A percentile compares a stretch with the other conserved stretches of the same genome.
phyloP scores from a whole-genome alignment of 2,888 invertebrate species.

The Norana najaformis region DNA sequence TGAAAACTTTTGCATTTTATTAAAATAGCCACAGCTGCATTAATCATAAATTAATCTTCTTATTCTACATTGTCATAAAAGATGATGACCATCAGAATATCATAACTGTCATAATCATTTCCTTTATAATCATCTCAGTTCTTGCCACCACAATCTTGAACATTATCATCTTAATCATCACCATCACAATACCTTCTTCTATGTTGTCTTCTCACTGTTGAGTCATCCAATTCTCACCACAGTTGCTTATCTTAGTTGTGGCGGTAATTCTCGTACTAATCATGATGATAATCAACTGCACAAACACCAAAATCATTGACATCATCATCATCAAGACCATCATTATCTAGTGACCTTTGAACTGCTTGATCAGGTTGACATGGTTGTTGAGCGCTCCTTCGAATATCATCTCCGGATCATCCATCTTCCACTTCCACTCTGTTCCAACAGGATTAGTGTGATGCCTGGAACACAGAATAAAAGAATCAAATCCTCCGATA shows the following conservation, averaged over 20 bases:
- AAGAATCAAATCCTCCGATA: not conserved
- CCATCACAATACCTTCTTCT: too few species aligned
- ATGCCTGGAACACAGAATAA: slow-evolving; percentile 54
- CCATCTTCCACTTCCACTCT: slow-evolving; percentile 70
- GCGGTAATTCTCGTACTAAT: not conserved
- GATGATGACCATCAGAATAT: too few species aligned
- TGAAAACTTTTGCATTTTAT: not conserved
- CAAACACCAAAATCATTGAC: not conserved
- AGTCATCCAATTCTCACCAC: not conserved
- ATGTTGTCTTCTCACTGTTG: too few species aligned
- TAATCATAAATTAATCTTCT: too few species aligned
- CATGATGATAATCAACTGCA: not conserved
- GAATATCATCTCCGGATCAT: slow-evolving; percentile 66
- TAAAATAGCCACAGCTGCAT: not conserved
- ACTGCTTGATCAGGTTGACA: slow-evolving; percentile 66
- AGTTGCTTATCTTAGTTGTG: not conserved
- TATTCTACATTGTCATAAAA: too few species aligned
- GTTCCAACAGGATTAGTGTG: slow-evolving; percentile 68
- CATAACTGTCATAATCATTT: too few species aligned
- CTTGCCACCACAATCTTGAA: too few species aligned
- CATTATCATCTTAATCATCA: too few species aligned
- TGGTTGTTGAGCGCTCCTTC: slow-evolving; percentile 67
- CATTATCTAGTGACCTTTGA: slow-evolving; percentile 52
- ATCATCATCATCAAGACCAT: not conserved
- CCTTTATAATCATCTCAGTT: too few species aligned